Conservation (phyloP, 2,113 vertebrate species). For the Amphilophus citrinellus region DNA sequence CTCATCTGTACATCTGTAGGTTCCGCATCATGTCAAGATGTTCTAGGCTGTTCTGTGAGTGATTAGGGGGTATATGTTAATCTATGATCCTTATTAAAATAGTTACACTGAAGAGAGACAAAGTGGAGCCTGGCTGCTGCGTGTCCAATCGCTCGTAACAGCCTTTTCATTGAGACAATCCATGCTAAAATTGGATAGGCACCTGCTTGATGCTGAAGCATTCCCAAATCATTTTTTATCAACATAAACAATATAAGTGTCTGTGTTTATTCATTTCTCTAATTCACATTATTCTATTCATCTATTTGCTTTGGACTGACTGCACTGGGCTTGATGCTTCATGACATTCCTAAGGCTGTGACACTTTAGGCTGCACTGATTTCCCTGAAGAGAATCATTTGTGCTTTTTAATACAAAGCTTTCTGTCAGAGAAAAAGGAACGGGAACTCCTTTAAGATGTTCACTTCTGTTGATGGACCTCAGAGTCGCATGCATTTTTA, state of each 20-base stretch:
- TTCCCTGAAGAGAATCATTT: background rate
- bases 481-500: background rate
- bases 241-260: too few species aligned
- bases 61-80: background rate
- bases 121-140: background rate
- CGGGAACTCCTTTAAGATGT: too few species aligned
- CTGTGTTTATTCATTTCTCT: background rate
- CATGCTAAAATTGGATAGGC: background rate
- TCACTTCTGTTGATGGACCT: too few species aligned
- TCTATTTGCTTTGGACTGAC: background rate
- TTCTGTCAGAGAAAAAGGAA: too few species aligned
- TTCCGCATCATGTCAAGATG: background rate
- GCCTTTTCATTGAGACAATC: background rate
- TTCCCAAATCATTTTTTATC: background rate
- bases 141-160: background rate
- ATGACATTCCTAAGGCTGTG: background rate
- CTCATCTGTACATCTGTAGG: background rate
- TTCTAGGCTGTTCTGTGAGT: background rate
- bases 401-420: background rate
- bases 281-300: background rate
- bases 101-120: slow-evolving; percentile 17
- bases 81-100: slow-evolving; percentile 24
- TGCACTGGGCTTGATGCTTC: background rate
- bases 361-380: background rate
- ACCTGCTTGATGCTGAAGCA: background rate